Evolutionary conservation across 2,888 invertebrate genomes (phyloP).

Genomic region (Coenonympha glycerion): DNA sequence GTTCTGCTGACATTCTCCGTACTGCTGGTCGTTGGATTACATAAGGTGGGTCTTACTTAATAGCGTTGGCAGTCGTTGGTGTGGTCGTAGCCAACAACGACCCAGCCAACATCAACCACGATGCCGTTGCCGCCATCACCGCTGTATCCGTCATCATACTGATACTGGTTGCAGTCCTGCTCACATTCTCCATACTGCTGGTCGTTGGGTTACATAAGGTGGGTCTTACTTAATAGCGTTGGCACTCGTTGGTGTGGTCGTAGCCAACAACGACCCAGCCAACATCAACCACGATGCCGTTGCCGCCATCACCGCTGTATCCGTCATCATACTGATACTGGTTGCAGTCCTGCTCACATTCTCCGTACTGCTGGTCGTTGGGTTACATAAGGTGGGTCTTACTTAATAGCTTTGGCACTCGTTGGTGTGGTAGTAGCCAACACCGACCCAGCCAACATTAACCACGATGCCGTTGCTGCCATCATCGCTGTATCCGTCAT

Average conservation of each 20-base stretch:
- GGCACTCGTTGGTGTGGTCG: neutral
- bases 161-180: neutral
- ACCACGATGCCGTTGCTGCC: neutral
- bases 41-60: slow-evolving; percentile 3
- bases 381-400: slow-evolving; percentile 13
- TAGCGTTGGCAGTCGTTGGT: neutral
- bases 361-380: slow-evolving; percentile 9
- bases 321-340: slow-evolving; percentile 1
- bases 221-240: neutral
- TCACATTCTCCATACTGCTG: slow-evolving; percentile 6
- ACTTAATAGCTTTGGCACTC: neutral
- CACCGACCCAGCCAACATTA: neutral
- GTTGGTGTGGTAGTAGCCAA: neutral
- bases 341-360: slow-evolving; percentile 1
- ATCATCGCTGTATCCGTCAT: neutral
- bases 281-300: neutral
- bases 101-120: neutral
- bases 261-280: neutral
- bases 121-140: neutral
- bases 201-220: slow-evolving; percentile 17
- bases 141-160: neutral
- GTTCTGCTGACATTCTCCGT: slow-evolving; percentile 8
- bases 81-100: neutral
- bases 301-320: neutral
- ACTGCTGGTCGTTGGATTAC: slow-evolving; percentile 11